Conservation (phyloP, 2,113 vertebrate genomes). For the Corvus moneduloides region DNA sequence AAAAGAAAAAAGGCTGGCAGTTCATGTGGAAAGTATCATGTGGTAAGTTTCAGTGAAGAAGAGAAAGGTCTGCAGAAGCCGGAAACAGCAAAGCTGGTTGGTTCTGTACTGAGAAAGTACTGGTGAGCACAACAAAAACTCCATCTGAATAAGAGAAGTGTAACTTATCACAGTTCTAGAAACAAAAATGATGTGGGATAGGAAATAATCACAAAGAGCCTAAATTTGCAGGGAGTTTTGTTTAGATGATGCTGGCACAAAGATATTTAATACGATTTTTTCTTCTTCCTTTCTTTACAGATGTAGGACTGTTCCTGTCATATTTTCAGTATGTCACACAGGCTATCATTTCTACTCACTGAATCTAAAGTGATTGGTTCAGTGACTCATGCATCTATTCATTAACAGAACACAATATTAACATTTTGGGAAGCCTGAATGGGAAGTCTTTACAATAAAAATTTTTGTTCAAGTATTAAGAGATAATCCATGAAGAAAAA, state of each 20-base stretch:
- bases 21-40: conserved; percentile 31
- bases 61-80: background rate
- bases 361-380: background rate
- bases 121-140: background rate
- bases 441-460: background rate
- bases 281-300: background rate
- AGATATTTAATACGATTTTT: background rate
- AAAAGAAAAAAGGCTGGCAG: background rate
- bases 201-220: background rate
- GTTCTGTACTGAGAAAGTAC: background rate
- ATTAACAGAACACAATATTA: background rate
- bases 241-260: background rate
- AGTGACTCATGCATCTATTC: background rate
- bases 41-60: background rate
- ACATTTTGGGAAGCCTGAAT: background rate
- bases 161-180: background rate
- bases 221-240: background rate
- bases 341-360: background rate
- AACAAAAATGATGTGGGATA: background rate
- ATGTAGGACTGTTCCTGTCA: background rate
- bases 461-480: background rate
- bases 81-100: background rate
- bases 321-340: background rate
- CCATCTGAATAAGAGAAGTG: background rate
- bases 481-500: background rate